Evolutionary conservation across 2,113 vertebrate genomes (phyloP).

Genomic region (Antechinus stuartii): DNA sequence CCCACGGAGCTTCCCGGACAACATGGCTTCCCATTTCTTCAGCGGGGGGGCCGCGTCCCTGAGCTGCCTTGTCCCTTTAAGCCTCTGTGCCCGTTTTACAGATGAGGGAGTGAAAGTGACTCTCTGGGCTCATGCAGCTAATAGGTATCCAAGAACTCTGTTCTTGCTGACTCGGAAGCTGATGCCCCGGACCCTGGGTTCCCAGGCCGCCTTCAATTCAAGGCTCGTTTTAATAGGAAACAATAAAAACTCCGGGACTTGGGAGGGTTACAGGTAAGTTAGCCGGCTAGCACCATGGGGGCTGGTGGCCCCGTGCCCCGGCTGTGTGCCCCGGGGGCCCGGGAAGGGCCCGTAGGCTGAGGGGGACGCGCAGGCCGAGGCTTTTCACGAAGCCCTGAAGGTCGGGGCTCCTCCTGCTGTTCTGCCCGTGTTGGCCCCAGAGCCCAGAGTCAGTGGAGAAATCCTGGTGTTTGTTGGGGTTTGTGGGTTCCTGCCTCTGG

Average conservation of each 20-base stretch:
- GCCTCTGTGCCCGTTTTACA: neutral
- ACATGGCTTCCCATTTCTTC: no score
- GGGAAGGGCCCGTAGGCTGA: no score
- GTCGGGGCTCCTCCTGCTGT: neutral
- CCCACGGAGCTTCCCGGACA: no score
- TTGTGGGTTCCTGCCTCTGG: no score
- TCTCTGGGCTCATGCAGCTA: neutral
- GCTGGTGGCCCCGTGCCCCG: neutral
- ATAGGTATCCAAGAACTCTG: neutral
- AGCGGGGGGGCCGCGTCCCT: no score
- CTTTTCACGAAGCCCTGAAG: no score
- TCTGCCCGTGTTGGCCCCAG: no score
- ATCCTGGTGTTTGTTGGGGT: neutral
- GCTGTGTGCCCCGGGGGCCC: neutral
- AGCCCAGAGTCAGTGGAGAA: neutral
- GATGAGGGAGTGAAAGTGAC: neutral
- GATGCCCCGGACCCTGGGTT: no score
- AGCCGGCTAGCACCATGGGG: neutral
- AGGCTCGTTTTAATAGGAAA: neutral
- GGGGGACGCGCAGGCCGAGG: no score
- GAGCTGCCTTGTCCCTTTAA: no score
- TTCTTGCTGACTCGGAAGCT: neutral
- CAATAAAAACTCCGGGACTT: neutral
- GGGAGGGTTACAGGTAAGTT: neutral
- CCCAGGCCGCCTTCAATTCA: neutral